Base-by-base conservation (phyloP, 1,140 invertebrate species). In the Cepaea nemoralis region DNA sequence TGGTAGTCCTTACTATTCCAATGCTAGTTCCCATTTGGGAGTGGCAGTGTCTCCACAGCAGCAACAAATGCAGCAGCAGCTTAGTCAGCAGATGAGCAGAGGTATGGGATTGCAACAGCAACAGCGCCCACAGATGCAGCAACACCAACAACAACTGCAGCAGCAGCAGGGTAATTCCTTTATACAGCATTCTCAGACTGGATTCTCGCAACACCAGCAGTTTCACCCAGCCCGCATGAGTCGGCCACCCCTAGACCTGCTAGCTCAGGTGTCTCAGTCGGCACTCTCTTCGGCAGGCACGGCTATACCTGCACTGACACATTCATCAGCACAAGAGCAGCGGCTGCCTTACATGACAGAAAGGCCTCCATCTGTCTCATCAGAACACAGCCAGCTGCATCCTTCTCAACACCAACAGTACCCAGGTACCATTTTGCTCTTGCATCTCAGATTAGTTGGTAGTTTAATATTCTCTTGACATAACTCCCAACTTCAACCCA, bases 221-320 rank as follows among this genome's bases (percentile, higher is more conserved):
- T 71, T 31, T 76, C 80, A 80, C 45, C 81, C 81, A 0, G 42
- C 77, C 40, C 63, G 67, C 10, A 77, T 81, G 67, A 74, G 80
- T 0, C 79, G 83, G 22, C 83, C 83, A 55, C 83, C 83, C 5
- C 83, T 83, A 19, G 80, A 83, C 48, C 80, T 83, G 35, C 80
- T 83, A 14, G 77, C 78, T n/a, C 79, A 81, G 16, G 80, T 76
- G 0, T 83, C 83, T 14, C 79, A 83, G 75, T 79, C 83, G 0
- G 83, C 83, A 3, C 70, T 83, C 50, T 83, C 83, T 3, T 83
- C 83, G 31, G 83, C 83, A 39, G 83, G 83, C 45, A 81, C 75
- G 12, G 76, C 83, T 0, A 71, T 83, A 3, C 83, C 83, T 33
- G 45, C 78, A 27, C 77, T 73, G 1, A 3, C 75, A 6, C 37